phyloP scores from a whole-genome alignment of 2,888 invertebrate genomes.

The Hirtodrosophila confusa region DNA sequence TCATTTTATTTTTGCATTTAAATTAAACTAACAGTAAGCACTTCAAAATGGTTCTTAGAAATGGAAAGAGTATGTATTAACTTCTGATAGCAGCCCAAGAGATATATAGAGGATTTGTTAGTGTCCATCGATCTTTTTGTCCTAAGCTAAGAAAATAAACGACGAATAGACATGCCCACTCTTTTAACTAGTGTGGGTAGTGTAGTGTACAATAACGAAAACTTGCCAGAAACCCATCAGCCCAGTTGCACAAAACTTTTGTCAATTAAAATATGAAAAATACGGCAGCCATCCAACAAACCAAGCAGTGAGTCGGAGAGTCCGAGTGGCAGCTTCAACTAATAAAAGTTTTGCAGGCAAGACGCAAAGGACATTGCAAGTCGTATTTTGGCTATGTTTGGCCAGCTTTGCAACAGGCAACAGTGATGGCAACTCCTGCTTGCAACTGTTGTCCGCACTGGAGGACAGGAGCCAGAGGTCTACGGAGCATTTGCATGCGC shows the following conservation, averaged over 20 bases:
- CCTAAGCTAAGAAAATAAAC: constrained; percentile 10
- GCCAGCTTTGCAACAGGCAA: constrained; percentile 40
- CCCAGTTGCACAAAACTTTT: constrained; percentile 72
- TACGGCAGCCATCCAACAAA: constrained; percentile 56
- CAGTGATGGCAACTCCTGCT: constrained; percentile 51
- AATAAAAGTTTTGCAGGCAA: constrained; percentile 74
- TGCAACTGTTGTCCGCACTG: constrained; percentile 69
- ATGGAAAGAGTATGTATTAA: too few relatives aligned
- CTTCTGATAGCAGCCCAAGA: too few relatives aligned
- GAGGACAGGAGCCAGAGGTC: constrained; percentile 5
- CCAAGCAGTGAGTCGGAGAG: constrained; percentile 37
- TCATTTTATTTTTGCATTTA: too few relatives aligned
- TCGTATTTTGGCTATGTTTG: constrained; percentile 63
- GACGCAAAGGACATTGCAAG: constrained; percentile 70
- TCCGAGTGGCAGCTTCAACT: constrained; percentile 67
- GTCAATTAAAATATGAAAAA: constrained; percentile 79
- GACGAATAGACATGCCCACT: constrained; percentile 16
- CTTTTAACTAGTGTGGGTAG: constrained; percentile 43
- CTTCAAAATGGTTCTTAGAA: too few relatives aligned
- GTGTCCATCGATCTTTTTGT: too few relatives aligned
- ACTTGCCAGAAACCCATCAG: constrained; percentile 70
- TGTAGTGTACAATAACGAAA: constrained; percentile 49
- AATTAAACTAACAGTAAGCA: too few relatives aligned
- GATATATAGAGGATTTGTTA: too few relatives aligned
- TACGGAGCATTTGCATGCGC: constrained; percentile 63